A percentile compares a stretch with the other conserved stretches of the same genome.
These are phyloP conservation scores for Crepidodera aurea DNA, from an alignment of 2,888 invertebrate genomes.

Conservation along the genomic window DNA sequence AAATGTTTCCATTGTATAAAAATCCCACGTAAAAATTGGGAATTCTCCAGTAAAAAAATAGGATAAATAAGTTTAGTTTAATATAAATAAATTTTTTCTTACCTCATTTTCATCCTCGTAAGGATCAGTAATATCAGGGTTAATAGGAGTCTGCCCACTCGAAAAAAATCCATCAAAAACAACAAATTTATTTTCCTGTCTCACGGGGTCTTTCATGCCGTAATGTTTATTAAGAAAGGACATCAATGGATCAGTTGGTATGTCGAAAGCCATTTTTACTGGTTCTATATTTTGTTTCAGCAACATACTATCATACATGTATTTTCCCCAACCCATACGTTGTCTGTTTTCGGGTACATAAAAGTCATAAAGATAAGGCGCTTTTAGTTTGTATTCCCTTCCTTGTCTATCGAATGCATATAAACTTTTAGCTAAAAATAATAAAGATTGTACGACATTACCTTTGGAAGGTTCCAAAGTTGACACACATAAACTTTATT, in stretches of 20 bases:
- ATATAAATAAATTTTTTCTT: too few species aligned
- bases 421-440: background rate
- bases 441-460: too few species aligned
- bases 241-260: background rate
- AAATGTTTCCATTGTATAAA: too few species aligned
- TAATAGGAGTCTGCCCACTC: background rate
- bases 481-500: too few species aligned
- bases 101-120: background rate
- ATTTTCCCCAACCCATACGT: conserved; percentile 5
- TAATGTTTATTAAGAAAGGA: background rate
- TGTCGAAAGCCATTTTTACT: background rate
- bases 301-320: background rate
- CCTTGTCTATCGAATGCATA: background rate
- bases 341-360: conserved; percentile 6
- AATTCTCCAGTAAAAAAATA: too few species aligned
- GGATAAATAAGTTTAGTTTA: too few species aligned
- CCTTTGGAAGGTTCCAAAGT: too few species aligned
- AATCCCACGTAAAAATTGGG: too few species aligned
- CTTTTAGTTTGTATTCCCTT: background rate
- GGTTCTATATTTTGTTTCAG: background rate
- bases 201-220: background rate
- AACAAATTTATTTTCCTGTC: background rate
- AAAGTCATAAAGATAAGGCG: background rate
- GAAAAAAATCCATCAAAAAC: conserved; percentile 2
- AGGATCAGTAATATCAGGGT: background rate